These are phyloP conservation scores for Sebastes jordani DNA, from an alignment of 2,797 vertebrate genomes.

Conservation along the genomic window DNA sequence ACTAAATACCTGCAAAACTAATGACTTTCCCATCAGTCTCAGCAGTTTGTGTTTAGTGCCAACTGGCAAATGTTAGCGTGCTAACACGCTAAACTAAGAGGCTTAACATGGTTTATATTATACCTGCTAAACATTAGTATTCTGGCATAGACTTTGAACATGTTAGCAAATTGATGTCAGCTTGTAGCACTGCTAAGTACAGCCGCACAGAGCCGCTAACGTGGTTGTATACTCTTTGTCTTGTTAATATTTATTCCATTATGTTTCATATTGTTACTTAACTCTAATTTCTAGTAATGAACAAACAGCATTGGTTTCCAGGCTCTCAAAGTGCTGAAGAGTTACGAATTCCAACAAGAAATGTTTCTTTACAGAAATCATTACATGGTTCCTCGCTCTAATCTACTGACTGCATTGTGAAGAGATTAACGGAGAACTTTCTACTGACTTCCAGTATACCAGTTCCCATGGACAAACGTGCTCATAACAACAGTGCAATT, in stretches of 20 bases:
- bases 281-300: not conserved
- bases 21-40: too few relatives aligned
- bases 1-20: too few relatives aligned
- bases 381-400: not conserved
- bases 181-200: not conserved
- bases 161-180: not conserved
- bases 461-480: not conserved
- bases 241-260: not conserved
- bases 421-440: not conserved
- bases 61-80: not conserved
- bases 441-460: not conserved
- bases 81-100: not conserved
- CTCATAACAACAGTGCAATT: not conserved
- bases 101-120: not conserved
- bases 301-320: not conserved
- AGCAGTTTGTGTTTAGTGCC: not conserved
- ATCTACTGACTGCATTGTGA: not conserved
- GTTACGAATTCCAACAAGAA: not conserved
- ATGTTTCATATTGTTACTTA: not conserved
- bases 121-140: not conserved
- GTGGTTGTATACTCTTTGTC: not conserved
- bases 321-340: not conserved
- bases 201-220: not conserved
- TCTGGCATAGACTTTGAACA: not conserved
- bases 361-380: not conserved